These are phyloP conservation scores for Tapirus indicus DNA, from an alignment of 2,797 vertebrate genomes.

Conservation along the genomic window DNA sequence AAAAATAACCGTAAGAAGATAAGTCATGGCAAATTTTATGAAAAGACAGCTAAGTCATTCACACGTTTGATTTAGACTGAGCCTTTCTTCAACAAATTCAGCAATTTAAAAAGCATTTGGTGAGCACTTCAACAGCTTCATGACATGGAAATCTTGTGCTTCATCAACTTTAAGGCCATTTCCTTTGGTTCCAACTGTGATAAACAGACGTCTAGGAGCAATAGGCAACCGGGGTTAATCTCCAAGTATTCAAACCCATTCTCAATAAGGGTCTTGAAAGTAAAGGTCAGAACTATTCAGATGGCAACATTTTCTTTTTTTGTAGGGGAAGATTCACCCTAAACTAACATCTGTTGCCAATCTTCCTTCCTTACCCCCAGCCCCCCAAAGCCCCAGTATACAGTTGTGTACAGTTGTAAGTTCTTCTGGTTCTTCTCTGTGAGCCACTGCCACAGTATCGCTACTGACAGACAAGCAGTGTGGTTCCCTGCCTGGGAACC, in stretches of 20 bases:
- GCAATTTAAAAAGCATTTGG: not conserved
- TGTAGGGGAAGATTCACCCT: too few species aligned
- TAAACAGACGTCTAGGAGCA: not conserved
- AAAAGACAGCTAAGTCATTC: not conserved
- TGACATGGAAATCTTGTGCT: not conserved
- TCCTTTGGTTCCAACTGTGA: not conserved
- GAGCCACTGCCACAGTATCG: too few species aligned
- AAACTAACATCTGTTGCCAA: too few species aligned
- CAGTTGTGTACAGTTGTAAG: too few species aligned
- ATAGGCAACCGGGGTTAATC: not conserved
- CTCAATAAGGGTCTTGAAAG: not conserved
- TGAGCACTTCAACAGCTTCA: not conserved
- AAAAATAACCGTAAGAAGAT: constrained; percentile 12
- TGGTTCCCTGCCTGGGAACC: too few species aligned
- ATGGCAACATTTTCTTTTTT: not conserved
- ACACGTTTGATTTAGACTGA: constrained; percentile 1
- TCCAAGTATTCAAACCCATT: not conserved
- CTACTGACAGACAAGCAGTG: too few species aligned
- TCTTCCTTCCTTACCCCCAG: too few species aligned
- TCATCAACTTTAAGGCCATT: not conserved
- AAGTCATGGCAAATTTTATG: not conserved
- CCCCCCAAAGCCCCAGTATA: too few species aligned
- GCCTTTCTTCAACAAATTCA: constrained; percentile 35
- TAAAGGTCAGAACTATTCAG: not conserved
- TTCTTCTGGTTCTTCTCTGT: too few species aligned